Evolutionary conservation across 1,140 invertebrate genomes (phyloP).

Genomic region (Musca domestica): DNA sequence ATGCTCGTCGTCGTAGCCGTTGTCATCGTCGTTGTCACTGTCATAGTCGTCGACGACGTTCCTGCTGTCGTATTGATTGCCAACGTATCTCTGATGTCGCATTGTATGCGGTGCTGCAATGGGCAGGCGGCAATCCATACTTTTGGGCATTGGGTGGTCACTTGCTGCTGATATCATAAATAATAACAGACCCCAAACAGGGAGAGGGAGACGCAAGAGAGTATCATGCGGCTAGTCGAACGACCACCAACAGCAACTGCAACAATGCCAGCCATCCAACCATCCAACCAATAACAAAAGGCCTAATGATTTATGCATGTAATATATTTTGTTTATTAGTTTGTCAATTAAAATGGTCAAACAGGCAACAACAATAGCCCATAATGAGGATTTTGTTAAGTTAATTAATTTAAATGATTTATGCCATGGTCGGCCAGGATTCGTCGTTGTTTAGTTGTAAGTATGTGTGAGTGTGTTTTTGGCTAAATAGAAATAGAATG

Average conservation of each 20-base stretch:
- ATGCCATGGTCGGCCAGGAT: background rate
- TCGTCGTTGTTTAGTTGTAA: no score
- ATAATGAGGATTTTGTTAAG: slow-evolving; percentile 23
- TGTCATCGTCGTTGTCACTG: no score
- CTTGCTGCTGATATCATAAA: background rate
- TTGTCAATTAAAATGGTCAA: slow-evolving; percentile 26
- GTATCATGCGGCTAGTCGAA: background rate
- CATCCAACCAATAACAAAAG: background rate
- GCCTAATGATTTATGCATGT: slow-evolving; percentile 19
- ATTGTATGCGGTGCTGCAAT: no score
- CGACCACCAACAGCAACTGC: no score
- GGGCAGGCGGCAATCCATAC: background rate
- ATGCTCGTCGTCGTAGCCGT: no score
- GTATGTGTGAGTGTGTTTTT: no score
- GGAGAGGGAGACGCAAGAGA: no score
- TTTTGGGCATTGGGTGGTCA: background rate
- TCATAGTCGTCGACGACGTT: no score
- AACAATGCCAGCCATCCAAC: no score
- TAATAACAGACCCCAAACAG: background rate
- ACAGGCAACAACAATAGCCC: background rate
- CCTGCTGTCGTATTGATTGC: no score
- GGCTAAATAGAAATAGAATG: no score
- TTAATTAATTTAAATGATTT: slow-evolving; percentile 27
- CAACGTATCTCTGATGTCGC: background rate
- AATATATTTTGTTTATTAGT: slow-evolving; percentile 24